Percentiles rank a stretch among this genome's conserved stretches.
Conservation (phyloP, 2,113 vertebrate species). For the Alligator mississippiensis region DNA sequence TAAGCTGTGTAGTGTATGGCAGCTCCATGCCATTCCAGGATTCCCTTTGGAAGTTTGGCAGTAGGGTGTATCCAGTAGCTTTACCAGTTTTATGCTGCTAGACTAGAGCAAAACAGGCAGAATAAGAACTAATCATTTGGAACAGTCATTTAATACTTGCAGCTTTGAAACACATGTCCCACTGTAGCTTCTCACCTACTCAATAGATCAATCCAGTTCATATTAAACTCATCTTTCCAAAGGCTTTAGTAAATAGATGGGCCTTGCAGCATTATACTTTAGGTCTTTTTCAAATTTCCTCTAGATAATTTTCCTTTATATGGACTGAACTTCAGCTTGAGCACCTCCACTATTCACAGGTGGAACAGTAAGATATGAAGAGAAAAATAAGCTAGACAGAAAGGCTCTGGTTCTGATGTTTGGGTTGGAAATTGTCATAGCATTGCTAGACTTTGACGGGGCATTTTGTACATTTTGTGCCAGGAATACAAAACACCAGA, state of each 20-base stretch:
- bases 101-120: neutral
- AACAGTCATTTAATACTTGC: neutral
- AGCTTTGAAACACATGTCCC: neutral
- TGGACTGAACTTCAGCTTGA: neutral
- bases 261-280: accelerated
- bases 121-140: neutral
- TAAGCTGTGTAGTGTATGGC: accelerated
- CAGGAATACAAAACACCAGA: slow-evolving; percentile 56
- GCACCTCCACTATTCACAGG: neutral
- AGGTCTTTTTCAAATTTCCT: neutral
- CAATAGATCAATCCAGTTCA: accelerated
- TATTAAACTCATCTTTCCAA: accelerated
- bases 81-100: neutral
- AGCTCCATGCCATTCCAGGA: neutral
- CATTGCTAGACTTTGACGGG: slow-evolving; percentile 23
- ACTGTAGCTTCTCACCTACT: neutral
- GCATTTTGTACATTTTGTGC: slow-evolving; percentile 45
- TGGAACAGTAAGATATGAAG: neutral
- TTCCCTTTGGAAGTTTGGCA: neutral
- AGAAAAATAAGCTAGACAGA: neutral
- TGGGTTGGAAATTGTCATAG: slow-evolving; percentile 29
- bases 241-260: accelerated
- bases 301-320: neutral
- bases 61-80: neutral
- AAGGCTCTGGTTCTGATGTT: neutral